Evolutionary conservation across 2,888 invertebrate species (phyloP).

Genomic region (Chymomyza amoena): DNA sequence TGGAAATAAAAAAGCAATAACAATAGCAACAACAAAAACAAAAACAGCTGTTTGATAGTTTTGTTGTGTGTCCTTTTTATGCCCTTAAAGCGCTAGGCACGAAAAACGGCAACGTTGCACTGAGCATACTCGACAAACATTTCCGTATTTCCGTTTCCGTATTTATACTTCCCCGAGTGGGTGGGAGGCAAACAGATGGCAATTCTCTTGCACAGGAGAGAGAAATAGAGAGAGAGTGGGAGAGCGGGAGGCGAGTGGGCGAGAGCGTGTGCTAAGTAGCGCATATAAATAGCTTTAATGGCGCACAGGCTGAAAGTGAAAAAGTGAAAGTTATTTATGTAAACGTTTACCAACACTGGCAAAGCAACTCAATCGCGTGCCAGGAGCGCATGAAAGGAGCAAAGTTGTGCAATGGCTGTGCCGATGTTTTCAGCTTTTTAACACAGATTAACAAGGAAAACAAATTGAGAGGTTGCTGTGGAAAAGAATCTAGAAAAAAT

Average conservation of each 20-base stretch:
- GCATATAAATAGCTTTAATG: constrained; percentile 9
- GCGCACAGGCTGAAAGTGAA: constrained; percentile 2
- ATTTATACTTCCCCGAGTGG: constrained; percentile 1
- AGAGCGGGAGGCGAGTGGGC: no score
- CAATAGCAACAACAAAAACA: constrained; percentile 2
- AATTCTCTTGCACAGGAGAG: not conserved
- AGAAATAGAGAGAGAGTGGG: not conserved
- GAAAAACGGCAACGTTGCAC: constrained; percentile 7
- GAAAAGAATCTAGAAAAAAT: no score
- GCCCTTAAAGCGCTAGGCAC: constrained; percentile 30
- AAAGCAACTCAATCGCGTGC: not conserved
- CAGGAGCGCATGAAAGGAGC: not conserved
- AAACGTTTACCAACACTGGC: constrained; percentile 11
- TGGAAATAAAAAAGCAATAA: not conserved
- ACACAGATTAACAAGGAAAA: not conserved
- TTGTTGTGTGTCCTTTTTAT: constrained; percentile 24
- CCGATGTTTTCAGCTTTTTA: not conserved
- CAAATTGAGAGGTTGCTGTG: no score
- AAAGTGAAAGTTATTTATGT: constrained; percentile 7
- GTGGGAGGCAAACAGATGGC: not conserved
- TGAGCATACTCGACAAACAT: constrained; percentile 9
- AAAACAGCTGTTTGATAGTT: constrained; percentile 29
- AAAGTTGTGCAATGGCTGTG: constrained; percentile 9
- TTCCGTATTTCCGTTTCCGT: constrained; percentile 25
- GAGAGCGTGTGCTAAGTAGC: not conserved